Percentiles rank a stretch among this genome's conserved stretches.
phyloP scores from a whole-genome alignment of 2,797 vertebrate species.

The Galaxias olidus region DNA sequence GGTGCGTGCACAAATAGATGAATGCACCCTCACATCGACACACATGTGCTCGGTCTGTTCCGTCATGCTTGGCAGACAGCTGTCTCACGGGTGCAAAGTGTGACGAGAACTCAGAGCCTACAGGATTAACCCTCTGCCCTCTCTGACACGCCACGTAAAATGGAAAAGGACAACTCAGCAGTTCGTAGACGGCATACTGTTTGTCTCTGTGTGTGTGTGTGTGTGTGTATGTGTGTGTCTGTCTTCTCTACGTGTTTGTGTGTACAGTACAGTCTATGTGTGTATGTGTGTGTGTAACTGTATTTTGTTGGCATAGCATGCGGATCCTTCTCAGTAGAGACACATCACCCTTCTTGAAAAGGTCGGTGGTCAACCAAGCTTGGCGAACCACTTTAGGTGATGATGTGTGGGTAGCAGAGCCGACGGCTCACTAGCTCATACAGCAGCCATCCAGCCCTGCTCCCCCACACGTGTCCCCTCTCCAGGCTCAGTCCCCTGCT shows the following conservation, averaged over 20 bases:
- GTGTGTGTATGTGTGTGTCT: conserved; percentile 5
- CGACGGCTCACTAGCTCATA: too few relatives aligned
- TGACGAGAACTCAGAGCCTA: conserved; percentile 3
- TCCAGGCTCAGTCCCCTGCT: not conserved
- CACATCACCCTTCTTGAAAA: too few relatives aligned
- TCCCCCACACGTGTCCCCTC: not conserved
- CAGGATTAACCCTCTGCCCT: conserved; percentile 13
- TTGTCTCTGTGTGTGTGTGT: not conserved
- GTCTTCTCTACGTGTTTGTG: not conserved
- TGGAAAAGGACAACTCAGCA: conserved; percentile 10
- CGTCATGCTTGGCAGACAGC: conserved; percentile 11
- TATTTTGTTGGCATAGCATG: too few relatives aligned
- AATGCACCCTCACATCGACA: too few relatives aligned
- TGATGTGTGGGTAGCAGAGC: too few relatives aligned
- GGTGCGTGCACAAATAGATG: too few relatives aligned
- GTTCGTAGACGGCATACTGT: conserved; percentile 6
- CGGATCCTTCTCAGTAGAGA: too few relatives aligned
- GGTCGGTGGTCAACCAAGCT: too few relatives aligned
- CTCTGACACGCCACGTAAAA: not conserved
- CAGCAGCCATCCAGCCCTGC: too few relatives aligned
- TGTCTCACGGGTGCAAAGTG: conserved; percentile 6
- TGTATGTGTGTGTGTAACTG: not conserved
- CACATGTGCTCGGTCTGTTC: conserved; percentile 17
- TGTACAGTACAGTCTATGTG: not conserved
- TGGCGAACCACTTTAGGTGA: too few relatives aligned